These are phyloP conservation scores for Psittacula derbiana DNA, from an alignment of 2,797 vertebrate genomes.

Conservation along the genomic window DNA sequence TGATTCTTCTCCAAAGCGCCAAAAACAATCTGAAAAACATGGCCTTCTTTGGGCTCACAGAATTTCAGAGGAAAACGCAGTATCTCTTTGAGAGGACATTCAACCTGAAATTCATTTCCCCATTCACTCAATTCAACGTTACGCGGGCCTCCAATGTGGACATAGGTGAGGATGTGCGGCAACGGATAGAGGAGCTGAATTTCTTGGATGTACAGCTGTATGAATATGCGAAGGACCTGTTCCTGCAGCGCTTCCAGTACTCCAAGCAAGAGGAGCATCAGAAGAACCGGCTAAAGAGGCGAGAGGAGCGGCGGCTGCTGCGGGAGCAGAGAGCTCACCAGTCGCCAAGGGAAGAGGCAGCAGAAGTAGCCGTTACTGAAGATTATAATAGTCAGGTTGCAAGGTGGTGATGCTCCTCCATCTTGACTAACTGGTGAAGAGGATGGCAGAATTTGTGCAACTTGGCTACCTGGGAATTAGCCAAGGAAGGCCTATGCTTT, in stretches of 20 bases:
- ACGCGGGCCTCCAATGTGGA: conserved; percentile 95
- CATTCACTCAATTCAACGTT: conserved; percentile 96
- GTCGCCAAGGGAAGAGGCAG: conserved; percentile 74
- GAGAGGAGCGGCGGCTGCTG: conserved; percentile 86
- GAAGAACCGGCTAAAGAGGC: conserved; percentile 86
- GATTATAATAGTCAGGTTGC: conserved; percentile 96
- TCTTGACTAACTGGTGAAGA: background rate
- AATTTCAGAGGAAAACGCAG: conserved; percentile 98
- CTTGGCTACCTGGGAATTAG: background rate
- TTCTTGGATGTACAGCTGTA: conserved; percentile 95
- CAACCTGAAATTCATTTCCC: conserved; percentile 93
- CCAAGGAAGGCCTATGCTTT: background rate
- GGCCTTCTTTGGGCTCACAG: conserved; percentile 97
- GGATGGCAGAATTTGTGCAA: background rate
- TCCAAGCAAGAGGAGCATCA: conserved; percentile 89
- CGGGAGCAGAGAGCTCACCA: conserved; percentile 83
- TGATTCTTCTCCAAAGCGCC: conserved; percentile 91
- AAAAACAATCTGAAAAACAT: conserved; percentile 97
- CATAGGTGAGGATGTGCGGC: conserved; percentile 84
- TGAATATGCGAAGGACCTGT: conserved; percentile 93
- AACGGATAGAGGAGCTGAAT: conserved; percentile 92
- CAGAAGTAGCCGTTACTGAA: conserved; percentile 84
- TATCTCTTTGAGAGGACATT: conserved; percentile 99
- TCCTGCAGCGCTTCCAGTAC: conserved; percentile 95
- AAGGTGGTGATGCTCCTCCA: conserved; percentile 83